Conservation (phyloP, 2,113 vertebrate genomes). For the Onychostoma macrolepis region DNA sequence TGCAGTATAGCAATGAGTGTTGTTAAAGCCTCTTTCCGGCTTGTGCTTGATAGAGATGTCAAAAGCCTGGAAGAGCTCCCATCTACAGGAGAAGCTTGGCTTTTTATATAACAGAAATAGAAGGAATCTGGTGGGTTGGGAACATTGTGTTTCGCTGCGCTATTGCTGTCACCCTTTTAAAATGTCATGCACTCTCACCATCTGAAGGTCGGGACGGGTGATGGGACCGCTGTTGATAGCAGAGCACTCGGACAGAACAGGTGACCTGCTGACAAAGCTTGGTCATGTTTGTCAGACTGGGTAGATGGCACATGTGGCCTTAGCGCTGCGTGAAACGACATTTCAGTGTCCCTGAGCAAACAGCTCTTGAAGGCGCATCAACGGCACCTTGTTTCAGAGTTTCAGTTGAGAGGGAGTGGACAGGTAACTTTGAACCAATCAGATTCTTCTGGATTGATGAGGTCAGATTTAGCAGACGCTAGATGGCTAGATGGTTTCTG, state of each 20-base stretch:
- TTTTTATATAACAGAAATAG: slow-evolving; percentile 12
- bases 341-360: not conserved
- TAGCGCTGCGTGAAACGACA: not conserved
- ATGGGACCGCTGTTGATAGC: slow-evolving; percentile 20
- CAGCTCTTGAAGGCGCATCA: slow-evolving; percentile 20
- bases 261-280: slow-evolving; percentile 32
- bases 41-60: not conserved
- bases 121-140: not conserved
- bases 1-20: not conserved
- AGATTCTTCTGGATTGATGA: not conserved
- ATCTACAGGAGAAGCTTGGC: slow-evolving; percentile 1
- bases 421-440: not conserved
- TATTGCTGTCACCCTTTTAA: slow-evolving; percentile 27
- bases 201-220: slow-evolving; percentile 21
- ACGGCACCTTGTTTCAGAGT: not conserved
- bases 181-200: slow-evolving; percentile 29
- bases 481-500: not conserved
- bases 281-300: not conserved
- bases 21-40: not conserved
- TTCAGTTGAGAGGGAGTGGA: slow-evolving; percentile 18
- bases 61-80: not conserved
- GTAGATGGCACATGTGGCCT: slow-evolving; percentile 17
- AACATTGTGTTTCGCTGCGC: not conserved
- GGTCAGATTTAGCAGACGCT: not conserved
- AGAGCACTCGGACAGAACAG: slow-evolving; percentile 20